Percentiles rank a stretch among this genome's conserved stretches.
Conservation (phyloP, 2,113 vertebrate genomes). For the Sebastes fasciatus region DNA sequence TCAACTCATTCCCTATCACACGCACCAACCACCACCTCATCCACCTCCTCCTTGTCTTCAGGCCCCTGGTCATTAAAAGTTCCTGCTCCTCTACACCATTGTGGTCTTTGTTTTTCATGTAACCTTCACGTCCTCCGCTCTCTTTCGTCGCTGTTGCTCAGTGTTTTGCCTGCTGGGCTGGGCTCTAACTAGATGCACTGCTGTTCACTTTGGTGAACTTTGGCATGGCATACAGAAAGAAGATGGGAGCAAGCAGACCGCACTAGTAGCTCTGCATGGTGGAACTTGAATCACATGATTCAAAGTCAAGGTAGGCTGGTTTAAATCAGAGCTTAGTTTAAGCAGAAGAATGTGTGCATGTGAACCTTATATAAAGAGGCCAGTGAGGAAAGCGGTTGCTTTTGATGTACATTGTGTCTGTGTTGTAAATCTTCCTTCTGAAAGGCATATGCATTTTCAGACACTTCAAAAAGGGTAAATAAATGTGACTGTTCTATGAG, state of each 20-base stretch:
- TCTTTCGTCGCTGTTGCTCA: background rate
- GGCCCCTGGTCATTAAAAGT: conserved; percentile 15
- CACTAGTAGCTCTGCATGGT: background rate
- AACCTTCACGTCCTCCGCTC: conserved; percentile 23
- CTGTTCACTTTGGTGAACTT: conserved; percentile 27
- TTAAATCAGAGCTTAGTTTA: background rate
- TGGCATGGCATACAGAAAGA: conserved; percentile 11
- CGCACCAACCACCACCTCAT: background rate
- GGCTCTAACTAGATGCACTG: conserved; percentile 22
- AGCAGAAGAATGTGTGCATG: background rate
- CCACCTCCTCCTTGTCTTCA: conserved; percentile 5
- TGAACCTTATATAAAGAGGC: background rate
- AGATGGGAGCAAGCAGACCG: background rate
- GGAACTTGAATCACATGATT: background rate
- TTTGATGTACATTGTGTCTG: conserved; percentile 1
- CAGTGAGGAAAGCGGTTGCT: background rate
- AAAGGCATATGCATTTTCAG: background rate
- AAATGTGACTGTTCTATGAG: background rate
- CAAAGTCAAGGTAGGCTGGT: background rate
- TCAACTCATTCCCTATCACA: conserved; percentile 3
- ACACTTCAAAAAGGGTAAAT: conserved; percentile 28
- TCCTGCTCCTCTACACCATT: background rate
- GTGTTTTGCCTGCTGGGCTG: conserved; percentile 35
- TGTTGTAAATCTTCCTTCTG: background rate
- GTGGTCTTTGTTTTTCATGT: conserved; percentile 3